These are phyloP conservation scores for Corvus cornix DNA, from an alignment of 2,113 vertebrate genomes.

Conservation along the genomic window DNA sequence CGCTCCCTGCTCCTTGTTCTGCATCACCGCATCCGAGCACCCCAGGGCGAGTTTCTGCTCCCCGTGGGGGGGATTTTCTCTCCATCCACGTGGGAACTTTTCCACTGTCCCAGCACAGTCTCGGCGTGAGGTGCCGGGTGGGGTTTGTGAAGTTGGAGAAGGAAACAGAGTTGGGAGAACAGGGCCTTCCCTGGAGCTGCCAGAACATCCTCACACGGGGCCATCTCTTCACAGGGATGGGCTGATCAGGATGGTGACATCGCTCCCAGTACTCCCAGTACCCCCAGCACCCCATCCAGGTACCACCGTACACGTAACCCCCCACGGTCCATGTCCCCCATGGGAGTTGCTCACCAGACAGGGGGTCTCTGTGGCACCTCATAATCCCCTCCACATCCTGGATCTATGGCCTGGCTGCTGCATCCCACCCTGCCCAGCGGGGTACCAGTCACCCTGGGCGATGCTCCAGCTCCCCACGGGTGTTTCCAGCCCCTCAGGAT, in stretches of 20 bases:
- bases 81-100: not conserved
- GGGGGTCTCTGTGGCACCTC: not conserved
- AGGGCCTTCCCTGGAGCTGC: not conserved
- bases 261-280: not conserved
- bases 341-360: not conserved
- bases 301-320: fast-evolving
- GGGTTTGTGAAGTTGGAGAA: not conserved
- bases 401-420: not conserved
- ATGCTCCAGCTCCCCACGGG: not conserved
- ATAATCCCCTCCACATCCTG: not conserved
- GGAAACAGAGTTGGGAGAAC: not conserved
- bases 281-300: not conserved
- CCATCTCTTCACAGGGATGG: fast-evolving
- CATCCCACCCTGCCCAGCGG: not conserved
- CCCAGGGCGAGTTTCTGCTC: not conserved
- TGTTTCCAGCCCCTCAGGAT: not conserved
- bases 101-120: fast-evolving
- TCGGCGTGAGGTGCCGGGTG: fast-evolving
- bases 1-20: not conserved
- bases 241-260: not conserved
- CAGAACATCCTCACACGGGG: fast-evolving
- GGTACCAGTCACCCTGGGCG: fast-evolving
- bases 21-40: not conserved
- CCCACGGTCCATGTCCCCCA: fast-evolving
- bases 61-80: not conserved